Evolutionary conservation across 2,888 invertebrate genomes (phyloP), one percentile per base, ranked within the genome.

Genomic region (Phyto melanocephala): DNA sequence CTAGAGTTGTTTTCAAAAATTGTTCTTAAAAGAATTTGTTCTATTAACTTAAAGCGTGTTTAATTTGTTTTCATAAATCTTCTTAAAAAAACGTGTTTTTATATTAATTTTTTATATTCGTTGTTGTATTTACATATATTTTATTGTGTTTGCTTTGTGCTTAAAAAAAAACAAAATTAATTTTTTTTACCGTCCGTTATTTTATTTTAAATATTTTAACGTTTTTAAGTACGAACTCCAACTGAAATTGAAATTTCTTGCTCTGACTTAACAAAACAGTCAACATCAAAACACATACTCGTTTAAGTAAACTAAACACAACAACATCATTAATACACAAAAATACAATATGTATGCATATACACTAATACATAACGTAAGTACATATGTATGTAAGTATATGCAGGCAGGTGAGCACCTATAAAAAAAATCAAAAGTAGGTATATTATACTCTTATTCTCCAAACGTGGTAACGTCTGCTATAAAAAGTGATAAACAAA

Each of bases 191-290:
- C 77, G 70, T 77, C 77, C 81, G 81, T 77, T 81, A 58, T 65
- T 62, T 52, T 11, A 62, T 75, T 79, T 70, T 45, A 68, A 78
- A 75, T 82, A 79, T 82, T 79, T 82, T 67, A 71, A 82, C 82
- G 82, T 82, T 82, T 75, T 82, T 79, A 82, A 82, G 82, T 82
- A 75, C 79, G 71, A 82, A 82, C 82, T 82, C 71, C 82, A 82
- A 82, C 82, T 82, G 82, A 82, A 82, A 79, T 50, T 67, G 75
- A 82, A 79, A 79, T 79, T 79, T 79, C 79, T 82, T 82, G 79
- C 82, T 82, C 79, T 82, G 79, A 71, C 82, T 82, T 65, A 60
- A 60, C 28, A 65, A 75, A 70, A 77, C 65, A 82, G 72, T 68
- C 67, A 67, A 62, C 47, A 63, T 24, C 42, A 28, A 15, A 15